Conservation (phyloP, 2,888 invertebrate genomes). For the Pristionchus fissidentatus region DNA sequence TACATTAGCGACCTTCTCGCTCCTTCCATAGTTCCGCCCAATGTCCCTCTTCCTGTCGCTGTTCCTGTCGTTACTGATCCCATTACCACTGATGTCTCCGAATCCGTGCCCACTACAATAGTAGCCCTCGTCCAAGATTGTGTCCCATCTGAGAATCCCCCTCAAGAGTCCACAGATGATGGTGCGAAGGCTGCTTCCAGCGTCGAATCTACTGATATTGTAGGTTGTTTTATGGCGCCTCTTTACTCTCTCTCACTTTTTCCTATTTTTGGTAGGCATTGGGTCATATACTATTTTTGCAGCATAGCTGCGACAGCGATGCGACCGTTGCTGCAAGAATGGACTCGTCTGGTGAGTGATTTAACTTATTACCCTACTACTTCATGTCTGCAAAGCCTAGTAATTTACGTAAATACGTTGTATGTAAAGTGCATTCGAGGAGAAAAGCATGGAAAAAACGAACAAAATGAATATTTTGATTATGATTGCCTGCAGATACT, state of each 20-base stretch:
- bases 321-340: constrained; percentile 28
- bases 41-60: neutral
- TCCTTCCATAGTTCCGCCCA: too few species aligned
- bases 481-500: neutral
- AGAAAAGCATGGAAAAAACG: neutral
- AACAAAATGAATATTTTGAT: neutral
- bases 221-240: neutral
- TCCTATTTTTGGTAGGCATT: too few species aligned
- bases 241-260: too few species aligned
- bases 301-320: constrained; percentile 24
- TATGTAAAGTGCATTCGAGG: too few species aligned
- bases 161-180: neutral
- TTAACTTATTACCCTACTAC: neutral
- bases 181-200: neutral
- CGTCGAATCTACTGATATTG: neutral
- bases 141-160: neutral
- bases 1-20: neutral
- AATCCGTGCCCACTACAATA: neutral
- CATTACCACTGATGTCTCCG: neutral
- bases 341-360: neutral
- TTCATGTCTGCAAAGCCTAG: too few species aligned
- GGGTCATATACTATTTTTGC: neutral
- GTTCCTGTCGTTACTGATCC: neutral
- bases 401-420: too few species aligned
- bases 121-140: neutral